A percentile compares a stretch with the other conserved stretches of the same genome.
These are phyloP conservation scores for Furcula furcula DNA, from an alignment of 2,888 invertebrate genomes.

Conservation along the genomic window DNA sequence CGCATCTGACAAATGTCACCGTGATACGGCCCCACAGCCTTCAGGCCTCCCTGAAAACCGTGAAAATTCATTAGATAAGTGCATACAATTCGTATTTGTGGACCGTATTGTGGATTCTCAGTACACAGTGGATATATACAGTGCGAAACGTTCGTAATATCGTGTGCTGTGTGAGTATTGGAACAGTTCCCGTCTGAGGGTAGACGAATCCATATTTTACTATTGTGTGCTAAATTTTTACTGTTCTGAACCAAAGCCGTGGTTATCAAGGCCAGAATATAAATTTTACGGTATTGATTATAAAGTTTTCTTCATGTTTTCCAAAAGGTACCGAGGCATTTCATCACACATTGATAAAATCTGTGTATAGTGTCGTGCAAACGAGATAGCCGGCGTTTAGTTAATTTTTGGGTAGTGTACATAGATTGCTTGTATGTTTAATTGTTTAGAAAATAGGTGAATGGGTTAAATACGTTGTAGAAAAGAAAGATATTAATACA, in stretches of 20 bases:
- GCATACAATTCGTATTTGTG: constrained; percentile 35
- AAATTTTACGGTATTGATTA: neutral
- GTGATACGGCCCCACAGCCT: constrained; percentile 67
- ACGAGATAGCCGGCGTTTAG: no score
- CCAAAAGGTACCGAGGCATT: constrained; percentile 4
- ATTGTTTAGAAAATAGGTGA: neutral
- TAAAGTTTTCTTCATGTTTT: constrained; percentile 1
- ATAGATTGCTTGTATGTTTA: neutral
- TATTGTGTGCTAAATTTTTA: constrained; percentile 14
- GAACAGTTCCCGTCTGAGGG: constrained; percentile 33
- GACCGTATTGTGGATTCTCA: constrained; percentile 43
- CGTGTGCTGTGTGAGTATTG: constrained; percentile 61
- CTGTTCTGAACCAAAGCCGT: constrained; percentile 6
- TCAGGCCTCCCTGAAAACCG: constrained; percentile 70
- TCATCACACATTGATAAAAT: constrained; percentile 10
- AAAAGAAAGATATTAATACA: constrained; percentile 47
- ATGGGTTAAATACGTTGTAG: constrained; percentile 21
- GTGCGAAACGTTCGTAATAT: constrained; percentile 31
- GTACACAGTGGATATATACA: constrained; percentile 37
- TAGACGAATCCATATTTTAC: constrained; percentile 30
- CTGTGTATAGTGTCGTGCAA: no score
- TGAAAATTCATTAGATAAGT: constrained; percentile 50
- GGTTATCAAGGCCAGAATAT: neutral
- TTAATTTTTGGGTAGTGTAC: neutral
- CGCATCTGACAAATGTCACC: constrained; percentile 76